phyloP scores from a whole-genome alignment of 2,888 invertebrate species.

The Agrochola lota region DNA sequence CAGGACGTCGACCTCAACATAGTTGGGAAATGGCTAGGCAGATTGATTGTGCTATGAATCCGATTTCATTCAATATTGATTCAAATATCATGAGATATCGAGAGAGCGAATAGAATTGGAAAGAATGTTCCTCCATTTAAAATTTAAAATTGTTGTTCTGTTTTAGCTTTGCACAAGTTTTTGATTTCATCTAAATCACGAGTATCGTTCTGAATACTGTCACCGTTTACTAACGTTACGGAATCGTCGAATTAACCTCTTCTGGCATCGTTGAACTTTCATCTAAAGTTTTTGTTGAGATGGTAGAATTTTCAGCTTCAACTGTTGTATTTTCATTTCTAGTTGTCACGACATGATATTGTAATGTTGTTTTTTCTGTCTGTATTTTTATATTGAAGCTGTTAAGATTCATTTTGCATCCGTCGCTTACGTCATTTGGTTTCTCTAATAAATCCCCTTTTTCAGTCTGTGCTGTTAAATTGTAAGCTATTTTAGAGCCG shows the following conservation, averaged over 20 bases:
- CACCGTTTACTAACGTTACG: background rate
- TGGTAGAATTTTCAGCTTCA: background rate
- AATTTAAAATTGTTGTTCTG: background rate
- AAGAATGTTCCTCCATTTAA: background rate
- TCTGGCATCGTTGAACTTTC: background rate
- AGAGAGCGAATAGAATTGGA: background rate
- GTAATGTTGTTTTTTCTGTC: background rate
- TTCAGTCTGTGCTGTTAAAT: background rate
- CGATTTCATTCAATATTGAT: background rate
- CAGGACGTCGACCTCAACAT: background rate
- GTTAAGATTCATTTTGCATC: background rate
- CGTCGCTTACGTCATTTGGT: background rate
- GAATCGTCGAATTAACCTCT: background rate
- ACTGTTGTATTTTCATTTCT: background rate
- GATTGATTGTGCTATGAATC: no score
- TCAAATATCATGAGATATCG: background rate
- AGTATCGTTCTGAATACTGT: constrained; percentile 2
- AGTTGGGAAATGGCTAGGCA: background rate
- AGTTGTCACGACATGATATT: background rate
- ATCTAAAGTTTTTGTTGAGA: background rate
- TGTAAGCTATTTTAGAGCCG: background rate
- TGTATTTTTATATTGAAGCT: background rate
- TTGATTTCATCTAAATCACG: constrained; percentile 3
- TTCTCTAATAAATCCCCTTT: background rate
- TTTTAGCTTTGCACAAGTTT: background rate